Base-by-base conservation (phyloP, 2,888 invertebrate species). In the Kryphioiulus occultus region DNA sequence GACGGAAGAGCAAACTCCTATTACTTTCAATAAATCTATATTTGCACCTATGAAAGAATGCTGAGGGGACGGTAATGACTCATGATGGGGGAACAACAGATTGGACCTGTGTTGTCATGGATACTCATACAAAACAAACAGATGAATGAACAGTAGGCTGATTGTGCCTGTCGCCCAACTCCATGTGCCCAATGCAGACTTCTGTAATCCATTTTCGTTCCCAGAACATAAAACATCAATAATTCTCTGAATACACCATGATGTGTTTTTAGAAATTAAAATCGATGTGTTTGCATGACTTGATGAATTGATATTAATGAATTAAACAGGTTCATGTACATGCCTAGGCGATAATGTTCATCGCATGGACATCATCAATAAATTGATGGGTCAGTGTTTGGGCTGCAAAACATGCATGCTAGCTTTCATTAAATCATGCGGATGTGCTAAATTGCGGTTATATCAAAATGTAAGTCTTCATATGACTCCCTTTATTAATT, bases 11-110 rank as follows among this genome's bases (percentile, higher is more conserved):
- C 30, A 78, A 32, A 78, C 78, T 30, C 78, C 15, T 78, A 32
- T 78, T 78, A 78, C 78, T 32, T 78, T 78, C 78, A 78, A 78
- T 78, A 78, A 78, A 78, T 78, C 78, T 78, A 78, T 78, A 78
- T 32, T 78, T 78, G 30, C 78, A 78, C 78, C 78, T 78, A 78
- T 32, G 17, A 12, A 78, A 30, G 78, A 78, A 78, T 78, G 78
- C 30, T 78, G 30, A 78, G 78, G 78, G 78, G 78, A 78, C 78
- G 78, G 26, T 17, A 78, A 78, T 78, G 78, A 78, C 78, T 78
- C 78, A 78, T 78, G 78, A 78, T 78, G 78, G 78, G 78, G 78
- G 78, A 78, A 78, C 78, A 78, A 32, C 78, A 78, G 78, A 78
- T 78, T 78, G 78, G 78, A 78, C 78, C 78, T 78, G 30, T 78